phyloP scores from a whole-genome alignment of 2,113 vertebrate species.

The Alaudala cheleensis region DNA sequence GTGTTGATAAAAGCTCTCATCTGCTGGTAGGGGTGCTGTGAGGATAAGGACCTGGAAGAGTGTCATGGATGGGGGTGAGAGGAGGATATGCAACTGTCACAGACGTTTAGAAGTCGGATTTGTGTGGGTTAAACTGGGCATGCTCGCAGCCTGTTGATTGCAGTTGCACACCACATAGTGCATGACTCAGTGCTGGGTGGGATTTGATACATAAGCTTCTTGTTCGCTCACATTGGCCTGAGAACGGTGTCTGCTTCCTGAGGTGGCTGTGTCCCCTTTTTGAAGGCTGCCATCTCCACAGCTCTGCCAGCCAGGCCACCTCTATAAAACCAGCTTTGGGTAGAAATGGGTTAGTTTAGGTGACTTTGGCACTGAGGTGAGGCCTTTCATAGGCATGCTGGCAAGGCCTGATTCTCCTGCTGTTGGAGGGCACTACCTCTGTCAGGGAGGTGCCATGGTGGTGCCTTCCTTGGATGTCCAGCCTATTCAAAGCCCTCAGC shows the following conservation, averaged over 20 bases:
- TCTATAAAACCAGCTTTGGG: neutral
- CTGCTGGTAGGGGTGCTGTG: slow-evolving; percentile 17
- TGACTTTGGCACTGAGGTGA: neutral
- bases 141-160: slow-evolving; percentile 46
- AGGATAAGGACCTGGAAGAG: slow-evolving; percentile 52
- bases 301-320: neutral
- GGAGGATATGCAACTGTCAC: slow-evolving; percentile 38
- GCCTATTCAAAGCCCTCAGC: neutral
- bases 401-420: neutral
- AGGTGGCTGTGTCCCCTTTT: neutral
- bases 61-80: slow-evolving; percentile 26
- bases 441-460: neutral
- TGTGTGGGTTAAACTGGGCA: slow-evolving; percentile 61
- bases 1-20: slow-evolving; percentile 8
- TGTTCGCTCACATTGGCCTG: neutral
- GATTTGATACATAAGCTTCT: slow-evolving; percentile 45
- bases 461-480: neutral
- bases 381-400: neutral
- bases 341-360: neutral
- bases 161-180: slow-evolving; percentile 4
- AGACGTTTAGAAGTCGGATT: slow-evolving; percentile 35
- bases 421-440: neutral
- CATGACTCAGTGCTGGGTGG: slow-evolving; percentile 47
- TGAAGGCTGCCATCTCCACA: neutral
- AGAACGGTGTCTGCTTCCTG: neutral